Base-by-base conservation (phyloP, 2,888 invertebrate species). In the Macaria liturata region DNA sequence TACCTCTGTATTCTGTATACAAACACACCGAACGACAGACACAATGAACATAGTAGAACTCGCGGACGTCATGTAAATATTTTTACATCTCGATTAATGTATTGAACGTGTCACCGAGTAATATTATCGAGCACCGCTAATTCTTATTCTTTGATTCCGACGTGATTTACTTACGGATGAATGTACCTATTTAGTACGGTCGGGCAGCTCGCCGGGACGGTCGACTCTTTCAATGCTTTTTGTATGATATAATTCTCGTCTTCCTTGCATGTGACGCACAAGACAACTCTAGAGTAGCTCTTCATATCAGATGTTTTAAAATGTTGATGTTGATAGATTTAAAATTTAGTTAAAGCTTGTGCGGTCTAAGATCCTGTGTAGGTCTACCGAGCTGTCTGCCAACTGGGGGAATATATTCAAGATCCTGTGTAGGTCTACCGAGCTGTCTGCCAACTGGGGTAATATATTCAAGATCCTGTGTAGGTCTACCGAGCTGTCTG, bases 261-360 rank as follows among this genome's bases (percentile, higher is more conserved):
- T 90, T 91, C 90, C 91, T 84, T 80, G 81, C 78, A 84, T 84
- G 81, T 82, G 76, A 82, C 90, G 90, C 90, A 91, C 90, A 91
- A 89, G 78, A 80, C 75, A 72, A 69, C 32, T 72, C 78, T 87
- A 88, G 84, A 71, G 78, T 81, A 78, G 77, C 80, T 75, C 76
- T 83, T 86, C 89, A 88, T 90, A 91, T 90, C 90, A 88, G 74
- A 81, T 84, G 72, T 80, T 80, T 81, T 78, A 79, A 80, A 76
- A 53, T 20, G 57, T 59, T 71, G 72, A 74, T 75, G 76, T 82
- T 81, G 75, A 70, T 80, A 76, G 72, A 63, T 72, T 77, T 67
- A 69, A 69, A 74, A 68, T 71, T 74, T 59, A 55, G 76, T 80
- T 76, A 69, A 69, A 66, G 65, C 55, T 71, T 74, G 78, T 76